phyloP scores from a whole-genome alignment of 2,888 invertebrate species.

The Tholera decimalis region DNA sequence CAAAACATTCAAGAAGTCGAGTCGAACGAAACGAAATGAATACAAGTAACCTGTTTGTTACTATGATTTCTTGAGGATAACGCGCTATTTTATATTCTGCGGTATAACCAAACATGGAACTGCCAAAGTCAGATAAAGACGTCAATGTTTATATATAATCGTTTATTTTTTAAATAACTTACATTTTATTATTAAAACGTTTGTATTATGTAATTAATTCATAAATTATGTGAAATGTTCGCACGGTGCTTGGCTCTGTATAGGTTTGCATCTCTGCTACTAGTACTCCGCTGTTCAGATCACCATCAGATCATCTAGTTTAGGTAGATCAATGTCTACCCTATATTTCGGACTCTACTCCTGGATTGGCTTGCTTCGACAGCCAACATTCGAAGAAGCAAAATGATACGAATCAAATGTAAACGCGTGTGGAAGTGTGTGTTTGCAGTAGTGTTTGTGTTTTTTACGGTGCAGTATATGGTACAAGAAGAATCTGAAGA shows the following conservation, averaged over 20 bases:
- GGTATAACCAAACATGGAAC: neutral
- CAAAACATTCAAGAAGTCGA: constrained; percentile 6
- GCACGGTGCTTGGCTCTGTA: neutral
- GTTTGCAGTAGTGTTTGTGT: constrained; percentile 6
- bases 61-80: neutral
- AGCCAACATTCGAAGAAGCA: neutral
- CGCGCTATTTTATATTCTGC: neutral
- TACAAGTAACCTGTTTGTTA: constrained; percentile 17
- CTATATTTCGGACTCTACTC: neutral
- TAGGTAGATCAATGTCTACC: neutral
- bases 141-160: neutral
- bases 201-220: constrained; percentile 9
- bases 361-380: neutral
- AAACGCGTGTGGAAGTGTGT: constrained; percentile 30
- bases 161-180: neutral
- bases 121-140: constrained; percentile 28
- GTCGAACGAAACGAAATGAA: neutral
- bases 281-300: neutral
- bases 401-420: constrained; percentile 44
- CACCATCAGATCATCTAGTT: neutral
- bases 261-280: neutral
- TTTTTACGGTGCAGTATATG: constrained; percentile 21
- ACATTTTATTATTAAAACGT: neutral
- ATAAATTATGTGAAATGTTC: constrained; percentile 13
- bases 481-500: constrained; percentile 12